Conservation (phyloP, 2,113 vertebrate species). For the Orthonyx spaldingii region DNA sequence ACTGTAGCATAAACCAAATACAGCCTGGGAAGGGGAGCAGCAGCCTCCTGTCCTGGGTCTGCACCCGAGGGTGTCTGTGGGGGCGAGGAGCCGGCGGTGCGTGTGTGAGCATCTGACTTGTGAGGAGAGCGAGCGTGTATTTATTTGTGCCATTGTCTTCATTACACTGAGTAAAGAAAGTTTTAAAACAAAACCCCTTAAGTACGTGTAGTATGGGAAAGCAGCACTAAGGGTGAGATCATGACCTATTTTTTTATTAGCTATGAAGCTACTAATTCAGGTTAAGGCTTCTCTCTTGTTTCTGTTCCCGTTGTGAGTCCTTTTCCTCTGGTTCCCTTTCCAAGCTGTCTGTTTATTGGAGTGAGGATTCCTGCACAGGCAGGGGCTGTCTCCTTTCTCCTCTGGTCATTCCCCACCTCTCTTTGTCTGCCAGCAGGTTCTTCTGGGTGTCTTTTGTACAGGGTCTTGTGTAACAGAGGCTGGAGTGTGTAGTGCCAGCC, state of each 20-base stretch:
- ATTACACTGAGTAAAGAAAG: constrained; percentile 60
- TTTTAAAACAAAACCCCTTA: constrained; percentile 48
- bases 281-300: constrained; percentile 55
- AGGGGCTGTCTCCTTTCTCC: background rate
- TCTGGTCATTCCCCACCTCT: background rate
- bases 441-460: background rate
- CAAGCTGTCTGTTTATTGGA: background rate
- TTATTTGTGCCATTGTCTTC: constrained; percentile 74
- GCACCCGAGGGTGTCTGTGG: constrained; percentile 27
- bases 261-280: constrained; percentile 68
- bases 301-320: constrained; percentile 11
- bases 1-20: constrained; percentile 83
- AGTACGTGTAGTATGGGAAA: constrained; percentile 33
- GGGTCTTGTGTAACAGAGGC: background rate
- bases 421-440: background rate
- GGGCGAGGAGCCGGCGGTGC: background rate
- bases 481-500: rapidly evolving
- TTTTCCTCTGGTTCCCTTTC: background rate
- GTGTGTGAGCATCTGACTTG: background rate
- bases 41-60: constrained; percentile 48
- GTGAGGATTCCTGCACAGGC: background rate
- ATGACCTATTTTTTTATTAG: constrained; percentile 68
- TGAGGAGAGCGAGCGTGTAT: constrained; percentile 55
- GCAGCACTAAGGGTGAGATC: constrained; percentile 65
- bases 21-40: constrained; percentile 56